A percentile compares a stretch with the other conserved stretches of the same genome.
Conservation (phyloP, 2,113 vertebrate species). For the Paedocypris sp. region DNA sequence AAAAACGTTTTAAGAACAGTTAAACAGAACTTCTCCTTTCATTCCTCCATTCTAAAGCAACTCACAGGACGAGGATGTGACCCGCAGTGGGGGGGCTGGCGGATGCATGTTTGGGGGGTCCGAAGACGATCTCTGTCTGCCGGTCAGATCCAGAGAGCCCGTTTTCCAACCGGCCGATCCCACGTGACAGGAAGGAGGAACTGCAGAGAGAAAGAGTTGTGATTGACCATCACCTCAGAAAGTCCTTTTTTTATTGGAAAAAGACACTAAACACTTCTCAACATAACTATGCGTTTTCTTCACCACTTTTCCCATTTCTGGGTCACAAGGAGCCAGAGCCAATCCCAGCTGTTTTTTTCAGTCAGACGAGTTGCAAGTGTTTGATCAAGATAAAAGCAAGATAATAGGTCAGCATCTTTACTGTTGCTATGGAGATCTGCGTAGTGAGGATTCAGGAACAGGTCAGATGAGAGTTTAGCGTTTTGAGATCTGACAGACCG, state of each 20-base stretch:
- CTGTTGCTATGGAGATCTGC: conserved; percentile 4
- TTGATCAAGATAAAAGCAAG: no score
- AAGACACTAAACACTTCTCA: no score
- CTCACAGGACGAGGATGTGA: conserved; percentile 68
- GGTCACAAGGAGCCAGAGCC: no score
- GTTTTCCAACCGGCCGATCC: conserved; percentile 81
- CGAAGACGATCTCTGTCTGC: conserved; percentile 91
- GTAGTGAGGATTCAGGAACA: conserved; percentile 4
- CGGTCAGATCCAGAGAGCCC: conserved; percentile 72
- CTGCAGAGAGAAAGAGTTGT: conserved; percentile 43
- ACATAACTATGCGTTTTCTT: no score
- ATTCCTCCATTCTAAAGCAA: neutral
- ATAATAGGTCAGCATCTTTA: conserved; percentile 24
- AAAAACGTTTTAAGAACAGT: no score
- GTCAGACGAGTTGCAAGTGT: no score
- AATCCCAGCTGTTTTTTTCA: neutral
- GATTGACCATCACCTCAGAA: no score
- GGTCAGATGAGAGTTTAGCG: conserved; percentile 8
- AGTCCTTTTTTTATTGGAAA: no score
- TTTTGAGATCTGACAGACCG: neutral
- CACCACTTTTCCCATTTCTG: no score
- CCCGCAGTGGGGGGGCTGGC: conserved; percentile 83
- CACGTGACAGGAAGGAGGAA: conserved; percentile 67
- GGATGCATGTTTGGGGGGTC: conserved; percentile 97
- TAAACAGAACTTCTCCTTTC: neutral